A percentile compares a stretch with the other conserved stretches of the same genome.
These are phyloP conservation scores for Oscheius sp. DNA, from an alignment of 2,888 invertebrate genomes.

Conservation along the genomic window DNA sequence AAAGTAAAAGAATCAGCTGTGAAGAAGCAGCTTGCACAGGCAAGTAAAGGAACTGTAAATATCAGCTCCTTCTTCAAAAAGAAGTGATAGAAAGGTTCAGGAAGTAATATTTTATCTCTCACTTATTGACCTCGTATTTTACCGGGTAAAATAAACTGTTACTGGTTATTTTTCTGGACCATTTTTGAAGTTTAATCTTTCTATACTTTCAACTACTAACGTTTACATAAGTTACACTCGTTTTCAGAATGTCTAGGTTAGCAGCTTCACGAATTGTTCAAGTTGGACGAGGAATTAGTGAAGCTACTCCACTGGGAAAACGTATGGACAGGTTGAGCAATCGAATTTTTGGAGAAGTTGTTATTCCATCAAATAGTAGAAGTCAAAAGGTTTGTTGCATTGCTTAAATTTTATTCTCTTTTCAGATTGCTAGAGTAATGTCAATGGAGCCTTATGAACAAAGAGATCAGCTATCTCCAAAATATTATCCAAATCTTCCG, in stretches of 20 bases:
- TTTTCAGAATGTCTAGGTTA: constrained; percentile 34
- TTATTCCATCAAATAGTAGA: constrained; percentile 57
- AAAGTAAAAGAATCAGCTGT: constrained; percentile 46
- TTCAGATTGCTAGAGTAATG: constrained; percentile 65
- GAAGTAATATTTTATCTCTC: not conserved
- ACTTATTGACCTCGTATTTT: not conserved
- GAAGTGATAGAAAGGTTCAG: constrained; percentile 31
- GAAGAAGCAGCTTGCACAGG: constrained; percentile 55
- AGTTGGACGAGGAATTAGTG: constrained; percentile 54
- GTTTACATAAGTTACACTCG: not conserved
- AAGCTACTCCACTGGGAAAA: constrained; percentile 63
- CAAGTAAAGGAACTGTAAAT: constrained; percentile 60
- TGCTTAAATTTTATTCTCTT: not conserved
- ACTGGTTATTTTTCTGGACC: not conserved
- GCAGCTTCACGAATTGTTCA: constrained; percentile 59
- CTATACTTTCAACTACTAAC: not conserved
- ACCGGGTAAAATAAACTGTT: not conserved
- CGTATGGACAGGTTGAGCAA: constrained; percentile 59
- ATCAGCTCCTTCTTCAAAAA: constrained; percentile 55
- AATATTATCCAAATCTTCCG: constrained; percentile 68
- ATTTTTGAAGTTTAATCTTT: not conserved
- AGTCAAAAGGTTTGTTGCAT: constrained; percentile 47
- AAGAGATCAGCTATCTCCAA: constrained; percentile 58
- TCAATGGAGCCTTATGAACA: constrained; percentile 62
- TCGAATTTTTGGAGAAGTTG: constrained; percentile 54